These are phyloP conservation scores for Ispidina picta DNA, from an alignment of 2,797 vertebrate genomes.

Conservation along the genomic window DNA sequence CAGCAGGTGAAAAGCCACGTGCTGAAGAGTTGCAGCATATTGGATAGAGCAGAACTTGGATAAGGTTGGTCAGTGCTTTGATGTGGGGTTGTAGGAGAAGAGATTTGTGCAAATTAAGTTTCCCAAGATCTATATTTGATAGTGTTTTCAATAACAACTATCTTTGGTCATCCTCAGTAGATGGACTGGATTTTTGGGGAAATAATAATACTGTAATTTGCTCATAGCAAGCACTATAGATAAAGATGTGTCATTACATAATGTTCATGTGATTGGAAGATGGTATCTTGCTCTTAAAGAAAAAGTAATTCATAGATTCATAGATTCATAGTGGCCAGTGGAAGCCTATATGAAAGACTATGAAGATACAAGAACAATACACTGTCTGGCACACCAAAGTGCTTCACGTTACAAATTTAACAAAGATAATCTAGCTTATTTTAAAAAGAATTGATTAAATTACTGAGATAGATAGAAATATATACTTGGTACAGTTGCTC, in stretches of 20 bases:
- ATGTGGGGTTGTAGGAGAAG: accelerated
- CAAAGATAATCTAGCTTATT: background rate
- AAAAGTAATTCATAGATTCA: background rate
- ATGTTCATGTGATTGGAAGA: background rate
- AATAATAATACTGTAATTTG: background rate
- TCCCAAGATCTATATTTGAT: background rate
- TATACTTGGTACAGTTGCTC: background rate
- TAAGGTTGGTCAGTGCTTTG: background rate
- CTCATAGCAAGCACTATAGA: background rate
- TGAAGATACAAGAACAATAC: background rate
- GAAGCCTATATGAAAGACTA: background rate
- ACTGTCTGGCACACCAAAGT: background rate
- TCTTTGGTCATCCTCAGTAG: background rate
- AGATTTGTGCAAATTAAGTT: background rate
- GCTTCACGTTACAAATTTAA: background rate
- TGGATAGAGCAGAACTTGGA: background rate
- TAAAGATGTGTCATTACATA: background rate
- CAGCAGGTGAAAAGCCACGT: background rate
- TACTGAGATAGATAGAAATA: background rate
- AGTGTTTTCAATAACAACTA: background rate
- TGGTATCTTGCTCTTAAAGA: background rate
- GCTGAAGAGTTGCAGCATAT: background rate
- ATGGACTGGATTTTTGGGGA: background rate
- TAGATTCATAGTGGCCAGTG: background rate
- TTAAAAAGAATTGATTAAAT: background rate